Base-by-base conservation (phyloP, 2,888 invertebrate species). In the Chaetoderma sp. region DNA sequence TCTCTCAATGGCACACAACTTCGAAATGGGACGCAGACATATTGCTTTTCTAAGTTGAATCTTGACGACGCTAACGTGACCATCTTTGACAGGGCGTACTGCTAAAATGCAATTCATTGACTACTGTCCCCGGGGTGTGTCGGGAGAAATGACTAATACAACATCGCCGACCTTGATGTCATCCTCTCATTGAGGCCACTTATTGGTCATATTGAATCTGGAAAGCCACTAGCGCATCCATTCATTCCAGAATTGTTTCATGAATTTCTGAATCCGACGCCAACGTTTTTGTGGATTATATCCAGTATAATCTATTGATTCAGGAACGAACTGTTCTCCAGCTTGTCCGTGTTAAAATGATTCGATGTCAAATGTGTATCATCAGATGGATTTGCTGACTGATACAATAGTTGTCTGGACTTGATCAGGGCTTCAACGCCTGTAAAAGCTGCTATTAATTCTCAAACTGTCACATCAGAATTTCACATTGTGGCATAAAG, bases 221-320 rank as follows among this genome's bases (percentile, higher is more conserved):
- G 56, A 56, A 23, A 62, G 23, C 30, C 55, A 62, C 28, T 62
- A 55, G 6, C 21, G 32, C 42, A 59, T 13, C 62, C 62, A 62
- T 2, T 56, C n/a, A 13, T 42, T 55, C 62, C 62, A 62, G 44
- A 62, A 59, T 16, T 28, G 44, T 18, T 32, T 28, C 10, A 30
- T 23, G 6, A 63, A 50, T 6, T 64, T 28, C 36, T 63, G 63
- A n/a, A n/a, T n/a, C n/a, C n/a, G n/a, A n/a, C n/a, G 10, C 65
- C 65, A 65, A 18, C 63, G 25, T n/a, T 21, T 27, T 33, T 49
- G 28, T n/a, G n/a, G n/a, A n/a, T n/a, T n/a, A n/a, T n/a, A n/a
- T n/a, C n/a, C n/a, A n/a, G n/a, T n/a, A n/a, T n/a, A n/a, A n/a
- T n/a, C n/a, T n/a, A n/a, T n/a, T n/a, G n/a, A n/a, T n/a, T n/a